phyloP scores from a whole-genome alignment of 53 echinoderm and acorn worm genomes.

The Mesocentrotus franciscanus region DNA sequence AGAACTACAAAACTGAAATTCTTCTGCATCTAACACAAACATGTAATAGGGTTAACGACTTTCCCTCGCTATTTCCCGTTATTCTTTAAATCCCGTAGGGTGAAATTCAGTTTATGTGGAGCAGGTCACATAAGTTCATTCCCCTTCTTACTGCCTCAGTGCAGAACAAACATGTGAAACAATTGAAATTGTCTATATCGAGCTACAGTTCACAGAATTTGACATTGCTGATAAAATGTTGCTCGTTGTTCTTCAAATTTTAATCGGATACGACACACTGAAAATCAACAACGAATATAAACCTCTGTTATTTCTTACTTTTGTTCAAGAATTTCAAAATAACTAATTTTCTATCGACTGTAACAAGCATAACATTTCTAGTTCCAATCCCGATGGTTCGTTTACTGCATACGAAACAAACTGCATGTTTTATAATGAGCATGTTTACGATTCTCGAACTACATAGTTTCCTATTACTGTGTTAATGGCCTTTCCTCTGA shows the following conservation, averaged over 20 bases:
- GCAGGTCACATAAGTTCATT: neutral
- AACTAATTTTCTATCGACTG: neutral
- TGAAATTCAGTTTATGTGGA: neutral
- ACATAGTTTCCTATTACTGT: neutral
- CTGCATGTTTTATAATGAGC: neutral
- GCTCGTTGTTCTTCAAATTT: neutral
- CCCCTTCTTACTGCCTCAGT: neutral
- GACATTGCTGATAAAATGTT: neutral
- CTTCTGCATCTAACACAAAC: neutral
- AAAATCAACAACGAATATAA: no score
- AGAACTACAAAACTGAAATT: neutral
- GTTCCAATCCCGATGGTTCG: neutral
- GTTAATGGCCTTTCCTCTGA: neutral
- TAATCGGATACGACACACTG: no score
- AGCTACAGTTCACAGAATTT: neutral
- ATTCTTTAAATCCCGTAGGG: neutral
- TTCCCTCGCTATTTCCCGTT: neutral
- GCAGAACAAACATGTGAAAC: neutral
- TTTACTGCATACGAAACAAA: no score
- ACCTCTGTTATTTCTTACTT: no score
- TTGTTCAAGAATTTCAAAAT: no score
- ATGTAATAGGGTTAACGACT: neutral
- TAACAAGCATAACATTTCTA: neutral
- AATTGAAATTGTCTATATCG: neutral
- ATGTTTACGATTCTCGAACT: neutral